Evolutionary conservation across 2,113 vertebrate species (phyloP), one percentile per base, ranked within the genome.

Genomic region (Seriola aureovittata): DNA sequence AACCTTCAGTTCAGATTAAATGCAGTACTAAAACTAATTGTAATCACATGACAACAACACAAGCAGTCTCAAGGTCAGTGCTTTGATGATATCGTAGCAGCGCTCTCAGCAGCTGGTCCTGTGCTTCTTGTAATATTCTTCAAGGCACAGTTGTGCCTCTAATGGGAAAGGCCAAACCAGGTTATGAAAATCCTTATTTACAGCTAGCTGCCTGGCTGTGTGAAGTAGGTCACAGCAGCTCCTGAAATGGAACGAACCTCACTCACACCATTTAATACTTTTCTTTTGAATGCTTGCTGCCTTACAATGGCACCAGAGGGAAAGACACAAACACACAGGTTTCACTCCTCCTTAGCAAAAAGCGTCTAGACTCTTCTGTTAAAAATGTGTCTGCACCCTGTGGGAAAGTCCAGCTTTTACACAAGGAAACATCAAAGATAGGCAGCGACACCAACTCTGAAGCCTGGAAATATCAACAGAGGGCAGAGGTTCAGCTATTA

Each of bases 141-240:
- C 87, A 93, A 91, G 87, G 91, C 81, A 59, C 87, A 73, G 85
- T 90, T 68, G 86, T 87, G 90, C 87, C 82, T 90, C 89, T 92
- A 92, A 94, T 92, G 87, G 92, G 89, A 93, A 92, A 94, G 90
- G 93, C 91, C 89, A 91, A 92, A 94, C 77, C 87, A 74, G 91
- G 91, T 93, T 92, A 93, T 88, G 89, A 93, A 86, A 88, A 93
- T 93, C 85, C 85, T 93, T 94, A 94, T 94, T 94, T 94, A 93
- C 89, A 93, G 89, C 88, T 86, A 67, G 88, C 90, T 87, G 90
- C 87, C 85, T 80, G 93, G 82, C 84, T 91, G 88, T 91, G 89
- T 93, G 92, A 93, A 92, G 91, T 93, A 92, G 93, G 93, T 93
- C 92, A 94, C 87, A 80, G 85, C 81, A 50, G 85, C 89, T 89